Base-by-base conservation (phyloP, 2,888 invertebrate genomes). In the Merodon equestris region DNA sequence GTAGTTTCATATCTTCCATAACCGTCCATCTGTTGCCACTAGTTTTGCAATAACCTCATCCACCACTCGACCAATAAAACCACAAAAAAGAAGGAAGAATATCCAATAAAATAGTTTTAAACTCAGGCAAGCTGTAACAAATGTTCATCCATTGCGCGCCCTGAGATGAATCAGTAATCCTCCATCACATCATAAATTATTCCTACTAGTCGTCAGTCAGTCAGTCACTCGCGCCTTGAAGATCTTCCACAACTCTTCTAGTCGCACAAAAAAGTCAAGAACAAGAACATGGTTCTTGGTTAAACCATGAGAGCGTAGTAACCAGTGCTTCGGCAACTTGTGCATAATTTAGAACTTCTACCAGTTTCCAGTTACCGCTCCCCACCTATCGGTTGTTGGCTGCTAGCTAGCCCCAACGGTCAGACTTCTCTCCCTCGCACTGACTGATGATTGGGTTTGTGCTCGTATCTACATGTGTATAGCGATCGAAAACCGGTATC, bases 311-410 rank as follows among this genome's bases (percentile, higher is more conserved):
- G 27, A 27, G 27, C 7, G 27, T 4, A 27, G 7, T 42, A 60
- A 64, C 72, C 76, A 76, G 67, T 67, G 77, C 57, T 67, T 72
- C 72, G 17, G 19, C 38, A 77, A 77, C 76, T 47, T 53, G 54
- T 75, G 74, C 66, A 72, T 64, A 66, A 60, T 66, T 73, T 48
- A 73, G 60, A 60, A 67, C 54, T 66, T 67, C 36, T 47, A 48
- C 61, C 68, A 51, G 61, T 68, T 74, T 19, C 19, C 64, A 15
- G 10, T 27, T 27, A 7, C 27, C 27, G n/a, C 40, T 9, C n/a
- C n/a, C 36, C 36, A 36, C 36, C 5, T 36, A 36, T 36, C 36
- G 10, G 5, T 36, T 10, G n/a, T 27, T 27, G 27, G 7, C 27
- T 27, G 27, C 7, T 27, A n/a, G n/a, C n/a, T n/a, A n/a, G n/a